Evolutionary conservation across 2,888 invertebrate species (phyloP).

Genomic region (Germaria angustata): DNA sequence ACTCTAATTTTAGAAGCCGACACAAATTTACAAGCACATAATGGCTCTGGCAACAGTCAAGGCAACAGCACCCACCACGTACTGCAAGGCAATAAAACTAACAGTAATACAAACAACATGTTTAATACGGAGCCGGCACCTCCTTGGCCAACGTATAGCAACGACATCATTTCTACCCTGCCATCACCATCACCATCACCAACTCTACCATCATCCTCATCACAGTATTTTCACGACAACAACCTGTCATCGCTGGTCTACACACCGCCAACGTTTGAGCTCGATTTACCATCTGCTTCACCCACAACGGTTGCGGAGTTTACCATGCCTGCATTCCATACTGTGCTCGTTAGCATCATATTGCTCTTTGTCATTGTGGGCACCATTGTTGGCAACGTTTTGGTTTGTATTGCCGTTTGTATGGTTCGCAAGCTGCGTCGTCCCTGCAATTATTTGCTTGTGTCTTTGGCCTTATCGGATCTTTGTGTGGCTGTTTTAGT

Average conservation of each 20-base stretch:
- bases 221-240: conserved; percentile 25
- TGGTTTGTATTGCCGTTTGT: conserved; percentile 97
- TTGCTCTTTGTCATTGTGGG: conserved; percentile 88
- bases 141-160: conserved; percentile 1
- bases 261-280: conserved; percentile 7
- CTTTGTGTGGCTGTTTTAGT: conserved; percentile 96
- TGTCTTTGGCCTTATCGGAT: conserved; percentile 97
- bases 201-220: conserved; percentile 21
- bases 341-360: conserved; percentile 87
- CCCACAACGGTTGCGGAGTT: conserved; percentile 67
- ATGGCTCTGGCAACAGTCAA: conserved; percentile 22
- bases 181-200: conserved; percentile 38
- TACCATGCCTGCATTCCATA: conserved; percentile 78
- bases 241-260: conserved; percentile 42
- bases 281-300: conserved; percentile 15
- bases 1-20: conserved; percentile 68
- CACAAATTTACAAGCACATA: conserved; percentile 49
- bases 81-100: background rate
- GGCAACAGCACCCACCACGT: background rate
- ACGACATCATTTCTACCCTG: conserved; percentile 26
- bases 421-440: conserved; percentile 94
- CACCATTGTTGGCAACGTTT: conserved; percentile 92
- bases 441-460: conserved; percentile 94
- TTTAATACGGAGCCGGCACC: conserved; percentile 24
- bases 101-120: conserved; percentile 15